phyloP scores from a whole-genome alignment of 2,113 vertebrate species.

The Montifringilla adamsi region DNA sequence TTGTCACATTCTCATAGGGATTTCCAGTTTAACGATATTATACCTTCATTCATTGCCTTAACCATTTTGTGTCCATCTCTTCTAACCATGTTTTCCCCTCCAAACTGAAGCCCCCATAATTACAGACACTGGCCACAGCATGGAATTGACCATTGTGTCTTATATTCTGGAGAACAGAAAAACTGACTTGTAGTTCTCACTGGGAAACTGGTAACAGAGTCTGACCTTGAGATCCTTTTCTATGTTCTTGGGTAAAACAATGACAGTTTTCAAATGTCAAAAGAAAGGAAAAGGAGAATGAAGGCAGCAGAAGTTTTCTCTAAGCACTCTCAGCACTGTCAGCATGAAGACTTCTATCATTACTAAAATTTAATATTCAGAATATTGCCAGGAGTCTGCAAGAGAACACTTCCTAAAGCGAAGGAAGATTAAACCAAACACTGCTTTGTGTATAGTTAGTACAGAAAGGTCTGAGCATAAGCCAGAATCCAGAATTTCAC shows the following conservation, averaged over 20 bases:
- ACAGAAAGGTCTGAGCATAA: background rate
- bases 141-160: background rate
- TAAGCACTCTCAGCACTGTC: background rate
- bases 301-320: background rate
- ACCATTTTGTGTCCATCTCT: background rate
- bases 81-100: background rate
- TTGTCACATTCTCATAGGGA: background rate
- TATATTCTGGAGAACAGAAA: background rate
- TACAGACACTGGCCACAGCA: background rate
- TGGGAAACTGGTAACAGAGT: background rate
- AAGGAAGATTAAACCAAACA: background rate
- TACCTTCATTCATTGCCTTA: background rate
- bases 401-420: background rate
- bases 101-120: background rate
- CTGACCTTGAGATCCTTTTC: background rate
- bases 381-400: background rate
- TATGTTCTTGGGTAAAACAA: background rate
- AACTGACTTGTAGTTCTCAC: background rate
- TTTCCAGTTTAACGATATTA: background rate
- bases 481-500: background rate
- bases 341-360: background rate
- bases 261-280: background rate
- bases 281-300: background rate
- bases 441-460: background rate
- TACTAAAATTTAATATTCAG: background rate